Percentiles rank a stretch among this genome's conserved stretches.
These are phyloP conservation scores for Opisthocomus hoazin DNA, from an alignment of 2,113 vertebrate genomes.

Conservation along the genomic window DNA sequence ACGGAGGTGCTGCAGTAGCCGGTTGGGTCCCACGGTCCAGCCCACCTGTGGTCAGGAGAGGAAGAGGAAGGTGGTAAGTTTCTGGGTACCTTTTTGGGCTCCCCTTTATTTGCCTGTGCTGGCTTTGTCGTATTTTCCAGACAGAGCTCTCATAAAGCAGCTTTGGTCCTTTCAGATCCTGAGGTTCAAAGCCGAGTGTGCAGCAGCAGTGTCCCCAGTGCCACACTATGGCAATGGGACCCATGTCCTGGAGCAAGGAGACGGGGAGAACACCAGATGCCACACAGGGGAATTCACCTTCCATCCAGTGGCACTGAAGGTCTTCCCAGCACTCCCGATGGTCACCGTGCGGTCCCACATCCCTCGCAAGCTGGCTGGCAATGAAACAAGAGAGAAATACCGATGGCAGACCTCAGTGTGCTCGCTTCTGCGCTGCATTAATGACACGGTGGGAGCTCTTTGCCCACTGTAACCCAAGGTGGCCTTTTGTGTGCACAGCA, in stretches of 20 bases:
- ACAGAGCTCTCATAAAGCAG: background rate
- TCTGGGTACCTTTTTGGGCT: background rate
- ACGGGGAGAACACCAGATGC: fast-evolving
- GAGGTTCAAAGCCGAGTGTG: background rate
- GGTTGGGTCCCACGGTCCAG: slow-evolving; percentile 82
- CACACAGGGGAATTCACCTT: slow-evolving; percentile 74
- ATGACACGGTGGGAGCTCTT: background rate
- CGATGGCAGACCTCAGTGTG: background rate
- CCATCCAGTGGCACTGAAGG: slow-evolving; percentile 92
- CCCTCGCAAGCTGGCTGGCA: slow-evolving; percentile 85
- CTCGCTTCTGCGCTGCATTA: background rate
- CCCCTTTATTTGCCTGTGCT: background rate
- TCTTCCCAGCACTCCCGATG: slow-evolving; percentile 90
- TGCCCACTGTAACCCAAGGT: background rate
- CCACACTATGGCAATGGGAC: background rate
- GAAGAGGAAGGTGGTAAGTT: background rate
- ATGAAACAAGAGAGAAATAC: background rate
- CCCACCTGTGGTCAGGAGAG: slow-evolving; percentile 79
- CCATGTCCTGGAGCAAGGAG: background rate
- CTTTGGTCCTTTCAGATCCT: background rate
- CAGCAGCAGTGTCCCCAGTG: fast-evolving
- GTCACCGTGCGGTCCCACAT: slow-evolving; percentile 95
- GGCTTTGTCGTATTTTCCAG: background rate
- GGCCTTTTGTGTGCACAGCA: background rate
- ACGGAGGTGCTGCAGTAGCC: slow-evolving; percentile 82